Evolutionary conservation across 2,797 vertebrate genomes (phyloP).

Genomic region (Helarctos malayanus): DNA sequence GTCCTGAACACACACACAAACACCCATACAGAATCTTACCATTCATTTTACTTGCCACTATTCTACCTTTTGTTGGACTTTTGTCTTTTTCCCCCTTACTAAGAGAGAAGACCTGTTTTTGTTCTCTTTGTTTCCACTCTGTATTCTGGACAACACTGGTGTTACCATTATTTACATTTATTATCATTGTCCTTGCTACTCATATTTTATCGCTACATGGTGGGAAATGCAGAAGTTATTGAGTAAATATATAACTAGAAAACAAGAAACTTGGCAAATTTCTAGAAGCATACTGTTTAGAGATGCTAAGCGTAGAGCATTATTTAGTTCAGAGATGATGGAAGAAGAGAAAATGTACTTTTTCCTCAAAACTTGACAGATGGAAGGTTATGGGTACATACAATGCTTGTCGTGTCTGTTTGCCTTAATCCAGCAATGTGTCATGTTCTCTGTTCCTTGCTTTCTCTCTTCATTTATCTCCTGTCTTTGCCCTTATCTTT

Average conservation of each 20-base stretch:
- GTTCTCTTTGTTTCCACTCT: not conserved
- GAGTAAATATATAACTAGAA: slow-evolving; percentile 19
- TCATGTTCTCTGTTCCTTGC: not conserved
- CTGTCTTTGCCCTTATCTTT: not conserved
- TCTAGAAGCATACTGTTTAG: not conserved
- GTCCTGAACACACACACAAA: not conserved
- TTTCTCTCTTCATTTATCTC: not conserved
- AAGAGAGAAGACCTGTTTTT: not conserved
- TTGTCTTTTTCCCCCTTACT: not conserved
- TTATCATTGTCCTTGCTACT: not conserved
- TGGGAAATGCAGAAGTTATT: not conserved
- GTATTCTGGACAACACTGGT: not conserved
- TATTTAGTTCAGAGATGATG: not conserved
- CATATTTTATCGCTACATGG: not conserved
- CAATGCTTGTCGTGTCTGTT: not conserved
- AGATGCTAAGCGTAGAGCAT: not conserved
- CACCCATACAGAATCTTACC: not conserved
- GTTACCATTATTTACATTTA: not conserved
- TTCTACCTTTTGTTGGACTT: not conserved
- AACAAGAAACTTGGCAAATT: not conserved
- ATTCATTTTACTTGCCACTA: slow-evolving; percentile 4
- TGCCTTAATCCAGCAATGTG: not conserved
- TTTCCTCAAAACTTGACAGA: not conserved
- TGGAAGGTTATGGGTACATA: not conserved
- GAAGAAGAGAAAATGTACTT: not conserved